Conservation (phyloP, 1,140 invertebrate genomes). For the Drosophila lowei region DNA sequence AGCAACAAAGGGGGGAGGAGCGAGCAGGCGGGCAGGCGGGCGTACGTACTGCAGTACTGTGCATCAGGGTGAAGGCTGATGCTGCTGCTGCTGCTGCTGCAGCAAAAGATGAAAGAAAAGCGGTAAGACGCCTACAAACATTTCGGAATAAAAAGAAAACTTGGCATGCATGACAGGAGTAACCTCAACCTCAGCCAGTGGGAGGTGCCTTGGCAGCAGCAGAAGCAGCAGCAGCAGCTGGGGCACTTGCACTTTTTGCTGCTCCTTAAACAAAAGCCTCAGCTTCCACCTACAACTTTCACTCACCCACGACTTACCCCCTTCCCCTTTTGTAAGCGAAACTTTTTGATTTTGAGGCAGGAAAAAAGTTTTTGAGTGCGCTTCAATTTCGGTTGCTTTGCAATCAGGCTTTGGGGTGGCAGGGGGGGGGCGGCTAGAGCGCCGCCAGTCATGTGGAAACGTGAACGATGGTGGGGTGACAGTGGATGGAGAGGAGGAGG, state of each 20-base stretch:
- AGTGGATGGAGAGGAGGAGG: background rate
- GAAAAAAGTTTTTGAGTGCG: conserved; percentile 67
- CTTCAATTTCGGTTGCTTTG: conserved; percentile 78
- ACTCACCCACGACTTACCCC: background rate
- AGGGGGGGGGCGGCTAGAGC: conserved; percentile 41
- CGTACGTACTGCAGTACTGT: too few species aligned
- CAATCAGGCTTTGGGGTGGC: conserved; percentile 60
- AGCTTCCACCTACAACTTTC: conserved; percentile 14
- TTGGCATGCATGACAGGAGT: conserved; percentile 62
- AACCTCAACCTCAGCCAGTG: conserved; percentile 21
- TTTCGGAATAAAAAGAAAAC: conserved; percentile 62
- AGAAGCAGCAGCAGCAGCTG: conserved; percentile 34
- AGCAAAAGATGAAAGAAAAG: conserved; percentile 51
- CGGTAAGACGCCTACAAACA: conserved; percentile 67
- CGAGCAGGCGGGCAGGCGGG: too few species aligned
- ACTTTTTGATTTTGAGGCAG: conserved; percentile 74
- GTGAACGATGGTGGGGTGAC: conserved; percentile 8
- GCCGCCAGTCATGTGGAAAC: conserved; percentile 76
- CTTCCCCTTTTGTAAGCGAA: conserved; percentile 42
- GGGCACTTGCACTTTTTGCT: conserved; percentile 75
- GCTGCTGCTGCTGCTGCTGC: background rate
- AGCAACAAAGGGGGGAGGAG: conserved; percentile 8
- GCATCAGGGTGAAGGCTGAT: too few species aligned
- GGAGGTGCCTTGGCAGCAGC: background rate
- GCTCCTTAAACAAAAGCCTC: conserved; percentile 62